Conservation (phyloP, 2,888 invertebrate genomes). For the Chesias legatella region DNA sequence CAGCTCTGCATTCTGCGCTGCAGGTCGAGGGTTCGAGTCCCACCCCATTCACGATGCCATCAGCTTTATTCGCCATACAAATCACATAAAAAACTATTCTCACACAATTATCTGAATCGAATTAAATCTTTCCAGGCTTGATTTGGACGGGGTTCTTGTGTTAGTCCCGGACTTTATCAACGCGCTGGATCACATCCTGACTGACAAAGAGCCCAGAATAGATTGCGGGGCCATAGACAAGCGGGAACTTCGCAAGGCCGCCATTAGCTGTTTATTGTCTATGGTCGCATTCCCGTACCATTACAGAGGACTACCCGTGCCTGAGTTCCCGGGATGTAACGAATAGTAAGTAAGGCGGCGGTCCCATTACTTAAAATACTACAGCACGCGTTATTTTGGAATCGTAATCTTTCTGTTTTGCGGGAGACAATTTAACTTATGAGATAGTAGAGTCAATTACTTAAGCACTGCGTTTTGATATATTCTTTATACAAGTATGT, state of each 20-base stretch:
- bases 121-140: slow-evolving; percentile 76
- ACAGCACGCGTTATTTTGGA: no score
- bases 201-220: slow-evolving; percentile 89
- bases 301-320: slow-evolving; percentile 88
- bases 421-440: no score
- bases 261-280: slow-evolving; percentile 94
- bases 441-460: no score
- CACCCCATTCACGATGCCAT: no score
- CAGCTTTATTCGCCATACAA: no score
- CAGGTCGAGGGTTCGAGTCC: no score
- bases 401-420: no score
- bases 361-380: neutral
- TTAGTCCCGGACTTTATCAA: slow-evolving; percentile 93
- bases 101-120: no score
- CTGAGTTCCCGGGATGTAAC: slow-evolving; percentile 83
- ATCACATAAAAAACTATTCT: no score
- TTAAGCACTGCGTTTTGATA: no score
- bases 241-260: slow-evolving; percentile 92
- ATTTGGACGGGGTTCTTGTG: slow-evolving; percentile 95
- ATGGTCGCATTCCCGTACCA: slow-evolving; percentile 96
- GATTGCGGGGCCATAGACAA: slow-evolving; percentile 85
- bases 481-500: no score
- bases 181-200: slow-evolving; percentile 94
- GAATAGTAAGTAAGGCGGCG: slow-evolving; percentile 59
- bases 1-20: no score